Conservation (phyloP, 2,113 vertebrate species). For the Tachysurus vachellii region DNA sequence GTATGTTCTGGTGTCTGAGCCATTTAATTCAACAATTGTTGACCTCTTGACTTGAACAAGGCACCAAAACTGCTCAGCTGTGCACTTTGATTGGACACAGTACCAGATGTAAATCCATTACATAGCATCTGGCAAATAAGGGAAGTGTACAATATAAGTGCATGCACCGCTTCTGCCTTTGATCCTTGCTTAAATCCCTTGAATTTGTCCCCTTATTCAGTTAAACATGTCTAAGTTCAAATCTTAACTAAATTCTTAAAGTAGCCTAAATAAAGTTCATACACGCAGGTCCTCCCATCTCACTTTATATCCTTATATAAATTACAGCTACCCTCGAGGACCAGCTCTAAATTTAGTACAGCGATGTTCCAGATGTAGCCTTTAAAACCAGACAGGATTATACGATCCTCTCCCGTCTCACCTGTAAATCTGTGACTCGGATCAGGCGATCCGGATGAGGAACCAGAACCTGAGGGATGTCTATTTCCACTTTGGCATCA, state of each 20-base stretch:
- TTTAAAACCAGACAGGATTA: neutral
- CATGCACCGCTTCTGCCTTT: neutral
- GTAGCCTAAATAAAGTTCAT: neutral
- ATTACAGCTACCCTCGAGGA: neutral
- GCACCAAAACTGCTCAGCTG: neutral
- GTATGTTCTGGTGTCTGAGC: neutral
- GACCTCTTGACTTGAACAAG: neutral
- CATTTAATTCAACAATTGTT: neutral
- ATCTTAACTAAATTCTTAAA: neutral
- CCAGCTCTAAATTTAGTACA: neutral
- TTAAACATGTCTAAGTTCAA: neutral
- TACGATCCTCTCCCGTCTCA: slow-evolving; percentile 56
- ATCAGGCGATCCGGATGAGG: slow-evolving; percentile 77
- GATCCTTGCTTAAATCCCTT: neutral
- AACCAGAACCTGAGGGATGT: slow-evolving; percentile 80
- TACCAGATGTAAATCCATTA: neutral
- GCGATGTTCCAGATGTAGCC: neutral
- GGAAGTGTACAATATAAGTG: neutral
- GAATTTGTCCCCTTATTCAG: neutral
- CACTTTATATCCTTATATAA: neutral
- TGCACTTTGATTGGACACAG: neutral
- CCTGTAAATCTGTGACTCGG: slow-evolving; percentile 82
- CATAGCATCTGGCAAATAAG: neutral
- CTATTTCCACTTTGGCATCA: slow-evolving; percentile 77
- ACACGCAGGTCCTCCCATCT: neutral